phyloP scores from a whole-genome alignment of 2,797 vertebrate genomes.

The Anniella stebbinsi region DNA sequence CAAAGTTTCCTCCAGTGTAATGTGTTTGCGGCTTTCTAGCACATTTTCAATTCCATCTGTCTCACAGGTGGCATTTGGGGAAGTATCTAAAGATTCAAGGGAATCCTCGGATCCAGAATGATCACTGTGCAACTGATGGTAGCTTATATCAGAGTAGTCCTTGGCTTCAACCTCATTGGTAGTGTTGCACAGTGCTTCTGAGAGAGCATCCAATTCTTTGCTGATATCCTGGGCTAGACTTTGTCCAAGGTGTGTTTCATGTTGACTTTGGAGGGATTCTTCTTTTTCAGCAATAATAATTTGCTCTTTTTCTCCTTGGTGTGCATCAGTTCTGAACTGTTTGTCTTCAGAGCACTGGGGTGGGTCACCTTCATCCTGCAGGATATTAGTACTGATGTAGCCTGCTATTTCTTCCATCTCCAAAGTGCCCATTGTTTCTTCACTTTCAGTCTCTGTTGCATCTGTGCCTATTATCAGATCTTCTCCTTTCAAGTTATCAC shows the following conservation, averaged over 20 bases:
- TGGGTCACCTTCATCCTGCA: neutral
- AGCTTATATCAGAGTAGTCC: fast-evolving
- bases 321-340: fast-evolving
- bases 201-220: fast-evolving
- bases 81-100: neutral
- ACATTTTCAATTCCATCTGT: neutral
- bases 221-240: fast-evolving
- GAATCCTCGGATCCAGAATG: fast-evolving
- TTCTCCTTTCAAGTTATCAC: neutral
- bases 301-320: neutral
- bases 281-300: neutral
- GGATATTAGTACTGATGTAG: neutral
- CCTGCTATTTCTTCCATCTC: slow-evolving; percentile 29
- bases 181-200: neutral
- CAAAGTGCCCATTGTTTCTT: fast-evolving
- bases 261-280: fast-evolving
- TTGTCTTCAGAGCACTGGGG: fast-evolving
- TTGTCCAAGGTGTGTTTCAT: fast-evolving
- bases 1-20: slow-evolving; percentile 70
- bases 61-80: neutral
- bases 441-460: neutral
- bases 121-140: fast-evolving
- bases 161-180: fast-evolving
- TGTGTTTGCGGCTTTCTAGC: fast-evolving
- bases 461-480: fast-evolving